Conservation (phyloP, 2,113 vertebrate genomes). For the Mustelus asterias region DNA sequence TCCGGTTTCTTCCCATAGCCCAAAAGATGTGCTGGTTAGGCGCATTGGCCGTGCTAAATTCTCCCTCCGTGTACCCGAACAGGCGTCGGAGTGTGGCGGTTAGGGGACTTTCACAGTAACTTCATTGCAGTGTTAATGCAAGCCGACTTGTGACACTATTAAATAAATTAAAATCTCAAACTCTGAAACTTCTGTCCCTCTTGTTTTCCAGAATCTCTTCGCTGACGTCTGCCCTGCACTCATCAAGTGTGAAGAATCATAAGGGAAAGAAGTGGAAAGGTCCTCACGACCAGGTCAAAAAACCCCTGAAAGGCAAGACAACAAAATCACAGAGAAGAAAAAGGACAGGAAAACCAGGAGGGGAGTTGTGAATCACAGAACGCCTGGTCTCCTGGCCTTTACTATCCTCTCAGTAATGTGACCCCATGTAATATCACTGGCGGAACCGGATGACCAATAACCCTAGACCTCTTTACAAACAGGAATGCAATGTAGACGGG, state of each 20-base stretch:
- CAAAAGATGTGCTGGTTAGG: no score
- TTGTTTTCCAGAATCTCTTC: constrained; percentile 69
- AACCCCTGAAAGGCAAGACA: constrained; percentile 56
- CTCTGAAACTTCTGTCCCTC: not conserved
- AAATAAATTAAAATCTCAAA: no score
- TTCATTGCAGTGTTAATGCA: no score
- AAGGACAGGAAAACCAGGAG: constrained; percentile 61
- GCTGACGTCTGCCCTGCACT: constrained; percentile 70
- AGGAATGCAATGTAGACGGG: not conserved
- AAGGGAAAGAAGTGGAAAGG: constrained; percentile 63
- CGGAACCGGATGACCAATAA: not conserved
- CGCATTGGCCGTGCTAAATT: no score
- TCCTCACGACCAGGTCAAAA: constrained; percentile 50
- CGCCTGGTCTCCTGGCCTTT: not conserved
- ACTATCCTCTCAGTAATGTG: not conserved
- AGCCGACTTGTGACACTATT: no score
- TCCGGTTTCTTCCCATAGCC: no score
- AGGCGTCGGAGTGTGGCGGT: no score
- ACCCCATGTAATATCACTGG: not conserved
- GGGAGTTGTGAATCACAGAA: constrained; percentile 20
- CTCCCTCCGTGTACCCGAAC: no score
- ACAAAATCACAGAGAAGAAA: constrained; percentile 73
- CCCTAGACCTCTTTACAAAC: not conserved
- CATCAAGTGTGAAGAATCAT: constrained; percentile 58
- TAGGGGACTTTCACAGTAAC: no score